Base-by-base conservation (phyloP, 2,797 vertebrate species). In the Mormyrops attenuatus region DNA sequence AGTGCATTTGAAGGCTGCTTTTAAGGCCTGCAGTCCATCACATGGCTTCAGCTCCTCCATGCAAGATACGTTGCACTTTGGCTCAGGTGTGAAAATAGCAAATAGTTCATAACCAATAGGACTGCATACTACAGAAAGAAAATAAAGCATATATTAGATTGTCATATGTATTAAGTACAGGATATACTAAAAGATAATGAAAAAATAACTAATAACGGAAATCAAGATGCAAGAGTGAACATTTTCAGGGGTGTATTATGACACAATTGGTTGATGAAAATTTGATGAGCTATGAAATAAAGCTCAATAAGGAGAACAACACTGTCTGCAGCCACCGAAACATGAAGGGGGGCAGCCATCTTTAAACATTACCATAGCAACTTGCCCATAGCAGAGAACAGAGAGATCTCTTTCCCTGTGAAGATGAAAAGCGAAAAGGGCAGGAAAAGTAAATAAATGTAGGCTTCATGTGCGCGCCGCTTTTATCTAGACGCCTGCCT, bases 401-500 rank as follows among this genome's bases (percentile, higher is more conserved):
- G 44, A 85, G 82, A 5, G 82, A 85, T 85, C 44, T 26, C 9
- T 11, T 50, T 50, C 47, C 47, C 82, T 85, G n/a, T 52, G 82
- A 85, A 85, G 82, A 85, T 85, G 82, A 85, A 85, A 85, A 85
- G 82, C n/a, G 44, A 85, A 85, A 85, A 82, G 77, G 77, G 41
- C 77, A 82, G 41, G 41, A 30, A 52, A 85, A 52, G 44, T 85
- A 85, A 85, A 26, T 52, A 85, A 26, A 85, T 85, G 17, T 85
- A 85, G 22, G 49, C 11, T 52, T 52, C n/a, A 30, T 52, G 13
- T 49, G 47, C 22, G 0, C n/a, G n/a, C 3, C 2, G 82, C 82
- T 85, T 85, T 85, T 13, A 85, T 85, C 82, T 17, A 1, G 44
- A 26, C 1, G 49, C 11, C 82, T 30, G 82, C 44, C 44, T 85